Percentiles rank a stretch among this genome's conserved stretches.
phyloP scores from a whole-genome alignment of 2,888 invertebrate species.

The Leucoma salicis region DNA sequence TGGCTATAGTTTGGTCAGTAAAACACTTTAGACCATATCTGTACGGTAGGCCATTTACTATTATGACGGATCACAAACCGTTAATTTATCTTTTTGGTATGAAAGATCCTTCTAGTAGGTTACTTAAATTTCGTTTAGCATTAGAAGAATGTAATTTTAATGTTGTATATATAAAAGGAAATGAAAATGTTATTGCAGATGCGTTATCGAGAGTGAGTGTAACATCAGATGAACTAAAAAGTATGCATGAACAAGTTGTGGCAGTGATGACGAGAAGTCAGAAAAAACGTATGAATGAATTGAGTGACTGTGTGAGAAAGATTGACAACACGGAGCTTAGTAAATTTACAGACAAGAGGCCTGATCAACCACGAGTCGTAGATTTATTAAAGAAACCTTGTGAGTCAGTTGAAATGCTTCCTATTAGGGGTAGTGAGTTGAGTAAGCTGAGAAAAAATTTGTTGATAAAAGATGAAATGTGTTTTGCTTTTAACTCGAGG shows the following conservation, averaged over 20 bases:
- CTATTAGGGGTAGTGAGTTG: background rate
- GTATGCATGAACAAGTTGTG: conserved; percentile 5
- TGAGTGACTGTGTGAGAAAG: background rate
- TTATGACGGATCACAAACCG: conserved; percentile 6
- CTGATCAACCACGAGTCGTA: conserved; percentile 7
- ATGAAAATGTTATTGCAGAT: background rate
- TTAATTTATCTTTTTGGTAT: conserved; percentile 1
- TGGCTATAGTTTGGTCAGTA: background rate
- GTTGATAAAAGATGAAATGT: background rate
- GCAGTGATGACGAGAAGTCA: conserved; percentile 1
- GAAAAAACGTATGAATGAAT: background rate
- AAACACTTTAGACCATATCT: conserved; percentile 5
- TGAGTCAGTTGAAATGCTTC: background rate
- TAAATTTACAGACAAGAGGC: conserved; percentile 7
- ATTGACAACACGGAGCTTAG: conserved; percentile 1
- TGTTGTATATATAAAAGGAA: conserved; percentile 1
- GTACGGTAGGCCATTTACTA: conserved; percentile 10
- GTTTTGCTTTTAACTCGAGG: background rate
- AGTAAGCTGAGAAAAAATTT: background rate
- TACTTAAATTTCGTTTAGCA: conserved; percentile 1
- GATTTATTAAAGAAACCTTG: conserved; percentile 5
- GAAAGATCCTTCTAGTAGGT: conserved; percentile 4
- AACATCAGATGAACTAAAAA: conserved; percentile 1
- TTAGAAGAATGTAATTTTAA: conserved; percentile 1
- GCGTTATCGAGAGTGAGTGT: conserved; percentile 1